A percentile compares a stretch with the other conserved stretches of the same genome.
Evolutionary conservation across 2,888 invertebrate species (phyloP).

Genomic region (Neuroscelio doddi): DNA sequence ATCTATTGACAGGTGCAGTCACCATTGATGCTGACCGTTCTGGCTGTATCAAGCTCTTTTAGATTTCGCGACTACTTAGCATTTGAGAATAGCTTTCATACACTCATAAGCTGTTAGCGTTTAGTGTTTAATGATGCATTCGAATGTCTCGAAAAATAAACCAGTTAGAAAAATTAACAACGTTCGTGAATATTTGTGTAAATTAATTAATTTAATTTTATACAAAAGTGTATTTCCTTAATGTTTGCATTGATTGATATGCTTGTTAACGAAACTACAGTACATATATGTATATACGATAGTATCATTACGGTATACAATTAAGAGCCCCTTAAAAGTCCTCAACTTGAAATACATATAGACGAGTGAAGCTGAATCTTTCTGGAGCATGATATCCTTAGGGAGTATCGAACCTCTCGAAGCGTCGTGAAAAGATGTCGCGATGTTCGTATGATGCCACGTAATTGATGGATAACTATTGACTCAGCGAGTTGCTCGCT

Average conservation of each 20-base stretch:
- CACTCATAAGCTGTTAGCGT: slow-evolving; percentile 62
- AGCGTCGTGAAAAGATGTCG: slow-evolving; percentile 53
- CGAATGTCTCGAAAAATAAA: slow-evolving; percentile 53
- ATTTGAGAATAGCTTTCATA: slow-evolving; percentile 69
- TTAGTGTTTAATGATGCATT: slow-evolving; percentile 63
- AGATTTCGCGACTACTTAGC: slow-evolving; percentile 56
- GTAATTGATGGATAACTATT: slow-evolving; percentile 60
- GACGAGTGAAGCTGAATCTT: slow-evolving; percentile 15
- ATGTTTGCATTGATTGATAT: neutral
- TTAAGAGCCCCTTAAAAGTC: slow-evolving; percentile 45
- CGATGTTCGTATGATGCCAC: slow-evolving; percentile 49
- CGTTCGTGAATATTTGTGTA: no score
- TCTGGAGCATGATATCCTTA: slow-evolving; percentile 19
- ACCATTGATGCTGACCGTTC: slow-evolving; percentile 50
- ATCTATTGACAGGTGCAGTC: slow-evolving; percentile 66
- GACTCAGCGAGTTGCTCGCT: slow-evolving; percentile 37
- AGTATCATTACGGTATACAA: slow-evolving; percentile 52
- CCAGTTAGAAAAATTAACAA: slow-evolving; percentile 9
- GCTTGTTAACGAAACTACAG: slow-evolving; percentile 17
- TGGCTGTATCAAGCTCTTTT: slow-evolving; percentile 45
- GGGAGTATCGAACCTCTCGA: slow-evolving; percentile 53
- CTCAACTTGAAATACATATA: slow-evolving; percentile 34
- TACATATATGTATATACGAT: neutral
- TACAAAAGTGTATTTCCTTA: no score
- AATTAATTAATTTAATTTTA: neutral